Conservation (phyloP, 2,888 invertebrate genomes). For the Zaprionus lineosus region DNA sequence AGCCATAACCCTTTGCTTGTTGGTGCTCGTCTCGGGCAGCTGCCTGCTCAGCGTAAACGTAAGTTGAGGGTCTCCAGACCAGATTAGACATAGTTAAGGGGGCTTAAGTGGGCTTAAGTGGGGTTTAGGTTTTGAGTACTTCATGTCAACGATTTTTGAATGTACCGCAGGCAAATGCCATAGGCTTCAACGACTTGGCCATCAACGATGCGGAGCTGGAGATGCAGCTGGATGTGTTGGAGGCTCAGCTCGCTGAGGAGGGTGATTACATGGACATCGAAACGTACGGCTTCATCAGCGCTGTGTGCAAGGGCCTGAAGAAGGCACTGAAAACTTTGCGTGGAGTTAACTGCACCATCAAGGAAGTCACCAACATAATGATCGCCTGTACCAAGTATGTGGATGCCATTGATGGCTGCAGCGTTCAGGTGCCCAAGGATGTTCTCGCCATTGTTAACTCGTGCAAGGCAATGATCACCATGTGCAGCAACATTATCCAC, state of each 20-base stretch:
- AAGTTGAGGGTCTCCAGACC: too few relatives aligned
- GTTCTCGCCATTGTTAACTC: conserved; percentile 32
- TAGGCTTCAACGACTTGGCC: background rate
- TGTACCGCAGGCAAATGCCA: conserved; percentile 32
- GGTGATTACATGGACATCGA: conserved; percentile 46
- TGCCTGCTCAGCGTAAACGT: conserved; percentile 52
- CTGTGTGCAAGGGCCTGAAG: conserved; percentile 4
- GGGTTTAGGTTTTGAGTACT: too few relatives aligned
- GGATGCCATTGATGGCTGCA: conserved; percentile 38
- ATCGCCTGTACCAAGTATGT: conserved; percentile 40
- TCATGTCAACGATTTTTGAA: too few relatives aligned
- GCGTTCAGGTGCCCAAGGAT: conserved; percentile 48
- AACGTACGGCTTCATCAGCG: conserved; percentile 16
- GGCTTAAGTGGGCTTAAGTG: too few relatives aligned
- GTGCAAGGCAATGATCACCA: conserved; percentile 31
- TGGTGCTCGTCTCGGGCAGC: conserved; percentile 44
- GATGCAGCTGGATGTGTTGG: conserved; percentile 11
- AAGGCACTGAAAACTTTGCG: conserved; percentile 22
- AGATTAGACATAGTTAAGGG: background rate
- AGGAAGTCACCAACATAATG: conserved; percentile 41
- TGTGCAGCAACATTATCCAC: conserved; percentile 38
- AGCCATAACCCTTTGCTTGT: conserved; percentile 40
- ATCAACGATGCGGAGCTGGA: conserved; percentile 19
- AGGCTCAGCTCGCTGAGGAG: conserved; percentile 14
- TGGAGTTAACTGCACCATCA: conserved; percentile 49